Percentiles rank a stretch among this genome's conserved stretches.
phyloP scores from a whole-genome alignment of 2,113 vertebrate species.

The Psittacula cyanocephala region DNA sequence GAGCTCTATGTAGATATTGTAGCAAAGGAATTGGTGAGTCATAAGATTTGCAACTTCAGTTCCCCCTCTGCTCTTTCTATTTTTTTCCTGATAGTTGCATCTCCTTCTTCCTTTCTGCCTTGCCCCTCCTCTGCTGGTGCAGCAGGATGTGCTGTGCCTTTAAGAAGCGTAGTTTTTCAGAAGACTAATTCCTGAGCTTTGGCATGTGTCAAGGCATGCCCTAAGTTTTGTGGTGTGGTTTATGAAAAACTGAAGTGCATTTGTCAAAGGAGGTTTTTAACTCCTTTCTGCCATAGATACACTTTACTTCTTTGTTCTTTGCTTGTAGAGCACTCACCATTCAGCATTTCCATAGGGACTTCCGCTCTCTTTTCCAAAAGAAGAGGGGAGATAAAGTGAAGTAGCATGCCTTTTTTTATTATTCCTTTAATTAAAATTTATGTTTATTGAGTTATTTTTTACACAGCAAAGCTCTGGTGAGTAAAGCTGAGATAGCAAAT shows the following conservation, averaged over 20 bases:
- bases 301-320: neutral
- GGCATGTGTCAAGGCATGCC: slow-evolving; percentile 48
- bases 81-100: neutral
- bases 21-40: neutral
- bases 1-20: neutral
- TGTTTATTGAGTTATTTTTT: neutral
- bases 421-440: neutral
- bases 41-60: neutral
- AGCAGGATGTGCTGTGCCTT: slow-evolving; percentile 23
- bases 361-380: neutral
- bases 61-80: neutral
- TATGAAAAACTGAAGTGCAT: neutral
- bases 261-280: slow-evolving; percentile 10
- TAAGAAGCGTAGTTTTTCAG: slow-evolving; percentile 13
- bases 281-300: neutral
- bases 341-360: neutral
- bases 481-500: neutral
- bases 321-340: neutral
- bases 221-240: neutral
- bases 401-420: neutral
- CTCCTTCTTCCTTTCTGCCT: neutral
- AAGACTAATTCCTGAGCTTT: slow-evolving; percentile 14
- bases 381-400: neutral
- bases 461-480: neutral
- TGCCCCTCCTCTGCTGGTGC: neutral